Conservation (phyloP, 2,113 vertebrate species). For the Phoxinus phoxinus region DNA sequence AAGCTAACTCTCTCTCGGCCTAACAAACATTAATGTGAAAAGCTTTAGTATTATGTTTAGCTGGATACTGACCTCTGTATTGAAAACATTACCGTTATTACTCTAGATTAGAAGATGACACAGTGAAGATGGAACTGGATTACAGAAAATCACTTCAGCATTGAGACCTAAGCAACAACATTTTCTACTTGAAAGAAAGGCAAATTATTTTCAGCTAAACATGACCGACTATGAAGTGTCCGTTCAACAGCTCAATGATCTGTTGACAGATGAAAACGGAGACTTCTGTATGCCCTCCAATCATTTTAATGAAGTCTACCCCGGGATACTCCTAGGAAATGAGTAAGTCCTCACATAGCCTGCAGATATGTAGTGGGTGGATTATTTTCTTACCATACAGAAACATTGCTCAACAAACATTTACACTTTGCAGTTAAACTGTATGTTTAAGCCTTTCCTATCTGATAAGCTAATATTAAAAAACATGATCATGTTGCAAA, state of each 20-base stretch:
- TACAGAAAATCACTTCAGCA: neutral
- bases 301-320: conserved; percentile 87
- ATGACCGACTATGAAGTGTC: conserved; percentile 84
- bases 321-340: conserved; percentile 89
- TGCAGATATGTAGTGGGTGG: neutral
- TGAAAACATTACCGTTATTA: neutral
- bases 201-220: conserved; percentile 32
- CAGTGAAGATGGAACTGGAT: conserved; percentile 10
- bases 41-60: neutral
- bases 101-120: neutral
- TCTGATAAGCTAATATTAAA: neutral
- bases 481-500: neutral
- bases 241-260: conserved; percentile 90
- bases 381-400: neutral
- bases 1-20: neutral
- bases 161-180: neutral
- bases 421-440: neutral
- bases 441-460: neutral
- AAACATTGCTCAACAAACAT: neutral
- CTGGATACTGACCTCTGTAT: neutral
- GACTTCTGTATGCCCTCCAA: conserved; percentile 87
- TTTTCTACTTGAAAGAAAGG: neutral
- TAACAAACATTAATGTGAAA: neutral
- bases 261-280: conserved; percentile 85
- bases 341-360: conserved; percentile 77